These are phyloP conservation scores for Saccopteryx bilineata DNA, from an alignment of 2,113 vertebrate genomes.

Conservation along the genomic window DNA sequence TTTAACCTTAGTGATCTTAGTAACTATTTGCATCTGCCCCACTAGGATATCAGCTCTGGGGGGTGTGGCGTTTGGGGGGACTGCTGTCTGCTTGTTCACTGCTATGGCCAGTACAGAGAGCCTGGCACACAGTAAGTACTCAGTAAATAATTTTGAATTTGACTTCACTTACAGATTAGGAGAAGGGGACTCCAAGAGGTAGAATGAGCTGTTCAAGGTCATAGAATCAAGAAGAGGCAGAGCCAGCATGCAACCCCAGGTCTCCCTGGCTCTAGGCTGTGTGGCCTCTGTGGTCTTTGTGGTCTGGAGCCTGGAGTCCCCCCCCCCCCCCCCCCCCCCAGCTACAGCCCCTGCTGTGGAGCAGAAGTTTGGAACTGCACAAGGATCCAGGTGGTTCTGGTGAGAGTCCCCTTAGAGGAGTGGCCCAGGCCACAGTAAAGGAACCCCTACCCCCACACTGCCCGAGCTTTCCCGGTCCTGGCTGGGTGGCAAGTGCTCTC, in stretches of 20 bases:
- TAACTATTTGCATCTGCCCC: background rate
- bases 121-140: background rate
- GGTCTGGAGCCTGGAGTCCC: background rate
- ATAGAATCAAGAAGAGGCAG: background rate
- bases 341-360: background rate
- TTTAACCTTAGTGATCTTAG: background rate
- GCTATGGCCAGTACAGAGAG: background rate
- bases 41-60: background rate
- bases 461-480: background rate
- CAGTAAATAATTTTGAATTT: background rate
- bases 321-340: fast-evolving
- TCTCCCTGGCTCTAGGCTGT: background rate
- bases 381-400: background rate
- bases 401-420: background rate
- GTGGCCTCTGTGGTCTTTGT: background rate
- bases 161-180: background rate
- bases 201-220: background rate
- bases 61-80: too few species aligned
- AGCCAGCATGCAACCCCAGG: background rate
- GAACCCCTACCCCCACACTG: too few species aligned
- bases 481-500: background rate
- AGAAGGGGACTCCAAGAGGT: background rate
- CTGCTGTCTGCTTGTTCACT: background rate
- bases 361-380: background rate
- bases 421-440: background rate